A percentile compares a stretch with the other conserved stretches of the same genome.
Conservation (phyloP, 2,797 vertebrate species). For the Anolis apletophallus region DNA sequence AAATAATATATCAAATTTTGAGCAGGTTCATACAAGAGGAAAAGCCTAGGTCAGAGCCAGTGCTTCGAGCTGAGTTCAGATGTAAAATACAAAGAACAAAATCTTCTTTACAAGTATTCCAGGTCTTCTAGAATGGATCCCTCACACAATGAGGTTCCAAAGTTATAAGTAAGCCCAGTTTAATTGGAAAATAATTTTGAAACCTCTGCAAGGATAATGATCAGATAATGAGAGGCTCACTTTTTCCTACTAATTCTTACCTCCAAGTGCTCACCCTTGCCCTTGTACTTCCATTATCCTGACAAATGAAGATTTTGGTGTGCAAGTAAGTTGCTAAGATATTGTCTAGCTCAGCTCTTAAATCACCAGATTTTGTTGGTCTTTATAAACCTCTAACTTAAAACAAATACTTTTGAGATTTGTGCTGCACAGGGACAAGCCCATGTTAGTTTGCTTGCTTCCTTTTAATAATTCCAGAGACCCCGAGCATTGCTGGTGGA, state of each 20-base stretch:
- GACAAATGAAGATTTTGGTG: not conserved
- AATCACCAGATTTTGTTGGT: conserved; percentile 1
- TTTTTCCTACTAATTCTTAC: not conserved
- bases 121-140: not conserved
- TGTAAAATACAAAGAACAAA: not conserved
- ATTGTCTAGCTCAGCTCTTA: conserved; percentile 6
- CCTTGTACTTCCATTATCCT: not conserved
- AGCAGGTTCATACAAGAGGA: too few species aligned
- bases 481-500: conserved; percentile 19
- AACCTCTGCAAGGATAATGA: not conserved
- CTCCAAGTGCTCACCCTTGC: not conserved
- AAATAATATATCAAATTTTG: too few species aligned
- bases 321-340: not conserved
- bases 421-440: not conserved
- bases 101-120: not conserved
- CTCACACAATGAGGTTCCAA: not conserved
- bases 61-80: too few species aligned
- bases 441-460: conserved; percentile 16
- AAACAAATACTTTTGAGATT: not conserved
- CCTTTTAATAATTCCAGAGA: conserved; percentile 53
- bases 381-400: conserved; percentile 1
- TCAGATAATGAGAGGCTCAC: not conserved
- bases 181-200: not conserved
- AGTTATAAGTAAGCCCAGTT: not conserved
- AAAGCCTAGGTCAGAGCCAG: too few species aligned